A percentile compares a stretch with the other conserved stretches of the same genome.
Conservation (phyloP, 2,113 vertebrate species). For the Nesospiza acunhae region DNA sequence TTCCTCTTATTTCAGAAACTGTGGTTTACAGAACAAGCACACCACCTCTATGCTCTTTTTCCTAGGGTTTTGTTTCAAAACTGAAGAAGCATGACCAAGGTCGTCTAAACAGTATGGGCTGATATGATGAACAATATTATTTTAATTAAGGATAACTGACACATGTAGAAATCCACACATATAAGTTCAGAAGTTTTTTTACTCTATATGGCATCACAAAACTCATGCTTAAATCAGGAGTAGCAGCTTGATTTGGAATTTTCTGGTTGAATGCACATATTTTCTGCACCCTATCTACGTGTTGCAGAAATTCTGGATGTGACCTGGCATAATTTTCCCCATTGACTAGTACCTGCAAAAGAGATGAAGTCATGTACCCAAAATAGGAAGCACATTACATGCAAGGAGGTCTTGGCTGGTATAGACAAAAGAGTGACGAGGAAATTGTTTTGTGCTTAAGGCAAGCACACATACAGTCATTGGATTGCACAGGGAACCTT, state of each 20-base stretch:
- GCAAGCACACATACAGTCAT: not conserved
- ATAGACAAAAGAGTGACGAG: not conserved
- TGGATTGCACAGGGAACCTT: not conserved
- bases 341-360: not conserved
- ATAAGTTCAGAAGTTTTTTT: not conserved
- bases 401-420: not conserved
- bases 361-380: not conserved
- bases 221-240: not conserved
- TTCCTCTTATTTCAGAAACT: not conserved
- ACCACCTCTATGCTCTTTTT: not conserved
- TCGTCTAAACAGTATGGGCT: not conserved
- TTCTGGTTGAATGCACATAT: fast-evolving
- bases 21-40: not conserved
- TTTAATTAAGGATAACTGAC: not conserved
- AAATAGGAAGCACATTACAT: not conserved
- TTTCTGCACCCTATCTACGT: not conserved
- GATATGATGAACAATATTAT: not conserved
- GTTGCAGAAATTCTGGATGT: not conserved
- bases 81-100: not conserved
- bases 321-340: not conserved
- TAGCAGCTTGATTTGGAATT: not conserved
- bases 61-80: not conserved
- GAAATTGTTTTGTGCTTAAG: not conserved
- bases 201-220: not conserved
- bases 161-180: not conserved